phyloP scores from a whole-genome alignment of 53 echinoderm and acorn worm genomes.

The Temnopleurus reevesii region DNA sequence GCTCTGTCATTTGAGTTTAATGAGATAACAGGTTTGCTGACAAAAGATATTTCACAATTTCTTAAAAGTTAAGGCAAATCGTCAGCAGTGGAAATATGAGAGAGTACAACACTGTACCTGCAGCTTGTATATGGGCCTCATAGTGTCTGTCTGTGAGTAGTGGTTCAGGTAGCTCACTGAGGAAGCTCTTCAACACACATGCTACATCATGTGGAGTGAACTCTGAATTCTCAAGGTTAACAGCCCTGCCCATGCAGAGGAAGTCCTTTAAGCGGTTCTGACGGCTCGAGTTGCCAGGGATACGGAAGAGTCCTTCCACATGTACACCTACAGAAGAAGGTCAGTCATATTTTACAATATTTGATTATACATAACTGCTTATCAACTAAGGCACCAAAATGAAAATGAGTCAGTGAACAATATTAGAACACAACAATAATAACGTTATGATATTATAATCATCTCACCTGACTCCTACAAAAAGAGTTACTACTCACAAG shows the following conservation, averaged over 20 bases:
- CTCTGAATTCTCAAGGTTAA: constrained; percentile 76
- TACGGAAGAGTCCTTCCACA: constrained; percentile 89
- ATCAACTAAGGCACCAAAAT: too few relatives aligned
- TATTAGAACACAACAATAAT: too few relatives aligned
- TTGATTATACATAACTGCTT: neutral
- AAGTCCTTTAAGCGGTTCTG: constrained; percentile 84
- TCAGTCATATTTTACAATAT: neutral
- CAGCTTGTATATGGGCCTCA: constrained; percentile 87
- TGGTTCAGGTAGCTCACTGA: constrained; percentile 95
- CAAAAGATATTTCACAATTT: too few relatives aligned
- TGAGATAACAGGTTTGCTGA: too few relatives aligned
- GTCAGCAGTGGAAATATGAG: too few relatives aligned
- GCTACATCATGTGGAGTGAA: constrained; percentile 95
- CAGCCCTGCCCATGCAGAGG: constrained; percentile 66
- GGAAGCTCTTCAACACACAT: constrained; percentile 90
- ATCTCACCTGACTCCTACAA: too few relatives aligned
- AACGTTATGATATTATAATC: too few relatives aligned
- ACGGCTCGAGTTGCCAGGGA: constrained; percentile 91
- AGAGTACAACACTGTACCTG: constrained; percentile 63
- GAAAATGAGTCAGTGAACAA: too few relatives aligned
- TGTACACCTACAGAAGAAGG: constrained; percentile 62
- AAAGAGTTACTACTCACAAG: too few relatives aligned
- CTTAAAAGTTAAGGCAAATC: too few relatives aligned
- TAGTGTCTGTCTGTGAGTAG: constrained; percentile 89
- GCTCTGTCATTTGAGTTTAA: too few relatives aligned